Evolutionary conservation across 2,797 vertebrate genomes (phyloP), one percentile per base, ranked within the genome.

Genomic region (Mormyrus proboscirostris): DNA sequence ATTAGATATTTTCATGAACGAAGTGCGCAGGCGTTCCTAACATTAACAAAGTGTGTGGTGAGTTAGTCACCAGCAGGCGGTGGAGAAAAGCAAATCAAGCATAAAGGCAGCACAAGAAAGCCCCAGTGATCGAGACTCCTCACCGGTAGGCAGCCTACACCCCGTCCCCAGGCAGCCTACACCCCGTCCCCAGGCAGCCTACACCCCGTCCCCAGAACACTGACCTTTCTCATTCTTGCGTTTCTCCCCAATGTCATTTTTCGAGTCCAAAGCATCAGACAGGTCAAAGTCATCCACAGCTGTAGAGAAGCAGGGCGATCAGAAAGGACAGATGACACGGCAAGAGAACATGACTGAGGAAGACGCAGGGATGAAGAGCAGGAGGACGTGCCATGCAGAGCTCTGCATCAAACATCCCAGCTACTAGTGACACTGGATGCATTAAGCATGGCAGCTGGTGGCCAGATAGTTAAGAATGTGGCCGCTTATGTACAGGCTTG

Each of bases 221-320:
- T 86, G 87, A 93, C 94, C 95, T 92, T 92, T 93, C 88, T 92
- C 92, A 51, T 55, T 57, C 89, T 94, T 94, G 90, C 93, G 93
- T 85, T 94, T 93, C 55, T 94, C 92, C 82, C 53, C 88, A 49
- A 94, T 92, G 90, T 97, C 95, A 7, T 97, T 96, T 82, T 86
- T 93, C 76, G 96, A 95, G 91, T 96, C 93, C 90, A 98, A 89
- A 53, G 97, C 97, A 92, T 99, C 98, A 22, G 90, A 16, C 90
- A 98, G 95, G 93, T 97, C 90, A 0, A 98, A 92, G 51, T 92
- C 96, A 89, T 59, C 89, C 33, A 53, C 25, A 90, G 89, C 95
- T 93, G 91, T 90, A 92, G 92, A 90, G 25, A 41, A 92, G 93
- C 90, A 55, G 4, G 49, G 12, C 14, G 84, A 55, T 8, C 5